Conservation (phyloP, 2,797 vertebrate genomes). For the Hydrocynus forskahlii region DNA sequence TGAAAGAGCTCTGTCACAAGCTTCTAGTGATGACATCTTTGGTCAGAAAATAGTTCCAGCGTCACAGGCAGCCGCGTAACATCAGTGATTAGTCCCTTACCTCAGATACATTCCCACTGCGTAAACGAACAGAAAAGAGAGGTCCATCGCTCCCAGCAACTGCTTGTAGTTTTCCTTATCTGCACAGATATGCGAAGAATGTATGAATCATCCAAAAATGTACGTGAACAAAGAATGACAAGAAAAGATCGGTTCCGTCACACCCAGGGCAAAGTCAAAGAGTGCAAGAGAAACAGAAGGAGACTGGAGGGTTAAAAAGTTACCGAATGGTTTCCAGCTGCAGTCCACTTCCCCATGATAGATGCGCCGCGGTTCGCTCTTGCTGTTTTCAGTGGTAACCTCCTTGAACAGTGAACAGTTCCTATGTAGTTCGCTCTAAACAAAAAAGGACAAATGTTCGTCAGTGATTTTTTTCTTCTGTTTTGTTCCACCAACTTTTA, state of each 20-base stretch:
- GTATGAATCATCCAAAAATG: background rate
- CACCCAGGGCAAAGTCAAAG: background rate
- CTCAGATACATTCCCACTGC: slow-evolving; percentile 97
- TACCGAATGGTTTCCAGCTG: slow-evolving; percentile 93
- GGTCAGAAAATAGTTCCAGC: background rate
- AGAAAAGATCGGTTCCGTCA: background rate
- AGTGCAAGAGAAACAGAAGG: background rate
- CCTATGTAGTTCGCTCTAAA: slow-evolving; percentile 92
- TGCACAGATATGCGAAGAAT: slow-evolving; percentile 57
- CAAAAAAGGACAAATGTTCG: slow-evolving; percentile 40
- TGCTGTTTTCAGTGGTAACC: slow-evolving; percentile 29
- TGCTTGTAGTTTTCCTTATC: slow-evolving; percentile 92
- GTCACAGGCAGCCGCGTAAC: background rate
- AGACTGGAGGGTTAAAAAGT: background rate
- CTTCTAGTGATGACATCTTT: background rate
- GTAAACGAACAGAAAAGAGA: slow-evolving; percentile 93
- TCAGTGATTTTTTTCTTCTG: no score
- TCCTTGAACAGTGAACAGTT: slow-evolving; percentile 83
- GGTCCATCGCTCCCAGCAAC: slow-evolving; percentile 90
- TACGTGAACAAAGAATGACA: background rate
- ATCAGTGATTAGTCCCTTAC: slow-evolving; percentile 67
- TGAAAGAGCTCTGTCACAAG: background rate
- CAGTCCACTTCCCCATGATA: slow-evolving; percentile 82
- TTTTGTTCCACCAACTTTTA: no score
- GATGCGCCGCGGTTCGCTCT: slow-evolving; percentile 44